Evolutionary conservation across 2,888 invertebrate species (phyloP).

Genomic region (Thelaira solivaga): DNA sequence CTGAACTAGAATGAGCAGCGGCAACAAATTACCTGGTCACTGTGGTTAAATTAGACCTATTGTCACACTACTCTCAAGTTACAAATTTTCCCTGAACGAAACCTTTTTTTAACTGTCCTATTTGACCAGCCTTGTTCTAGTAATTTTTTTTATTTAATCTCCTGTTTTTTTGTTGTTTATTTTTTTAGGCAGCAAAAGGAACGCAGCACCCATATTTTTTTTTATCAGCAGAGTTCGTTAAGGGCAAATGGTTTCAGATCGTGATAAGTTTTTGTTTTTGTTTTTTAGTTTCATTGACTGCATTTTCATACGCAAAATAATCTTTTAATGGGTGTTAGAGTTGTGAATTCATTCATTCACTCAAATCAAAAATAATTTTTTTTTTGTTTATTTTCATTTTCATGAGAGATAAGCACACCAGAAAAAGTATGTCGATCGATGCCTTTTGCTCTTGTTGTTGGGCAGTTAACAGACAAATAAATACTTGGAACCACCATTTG

Average conservation of each 20-base stretch:
- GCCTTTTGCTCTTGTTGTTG: not conserved
- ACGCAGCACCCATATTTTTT: not conserved
- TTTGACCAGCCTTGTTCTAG: not conserved
- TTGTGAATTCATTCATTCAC: constrained; percentile 21
- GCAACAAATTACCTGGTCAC: too few species aligned
- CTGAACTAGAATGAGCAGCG: too few species aligned
- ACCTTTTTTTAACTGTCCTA: not conserved
- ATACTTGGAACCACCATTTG: not conserved
- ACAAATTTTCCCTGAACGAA: too few species aligned
- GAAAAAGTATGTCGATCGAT: constrained; percentile 13
- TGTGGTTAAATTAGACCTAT: too few species aligned
- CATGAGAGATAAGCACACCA: constrained; percentile 25
- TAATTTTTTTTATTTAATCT: constrained; percentile 8
- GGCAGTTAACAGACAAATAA: constrained; percentile 9
- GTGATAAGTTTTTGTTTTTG: constrained; percentile 28
- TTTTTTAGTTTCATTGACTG: constrained; percentile 37
- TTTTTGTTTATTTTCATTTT: constrained; percentile 19
- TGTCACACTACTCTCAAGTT: too few species aligned
- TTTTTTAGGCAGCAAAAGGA: constrained; percentile 20
- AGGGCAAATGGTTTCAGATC: constrained; percentile 14
- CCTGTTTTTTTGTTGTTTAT: not conserved
- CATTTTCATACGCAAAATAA: constrained; percentile 51
- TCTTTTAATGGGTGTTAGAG: constrained; percentile 43
- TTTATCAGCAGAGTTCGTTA: constrained; percentile 44
- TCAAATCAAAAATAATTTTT: too few species aligned